Evolutionary conservation across 2,888 invertebrate genomes (phyloP).

Genomic region (Brachypalpus laphriformis): DNA sequence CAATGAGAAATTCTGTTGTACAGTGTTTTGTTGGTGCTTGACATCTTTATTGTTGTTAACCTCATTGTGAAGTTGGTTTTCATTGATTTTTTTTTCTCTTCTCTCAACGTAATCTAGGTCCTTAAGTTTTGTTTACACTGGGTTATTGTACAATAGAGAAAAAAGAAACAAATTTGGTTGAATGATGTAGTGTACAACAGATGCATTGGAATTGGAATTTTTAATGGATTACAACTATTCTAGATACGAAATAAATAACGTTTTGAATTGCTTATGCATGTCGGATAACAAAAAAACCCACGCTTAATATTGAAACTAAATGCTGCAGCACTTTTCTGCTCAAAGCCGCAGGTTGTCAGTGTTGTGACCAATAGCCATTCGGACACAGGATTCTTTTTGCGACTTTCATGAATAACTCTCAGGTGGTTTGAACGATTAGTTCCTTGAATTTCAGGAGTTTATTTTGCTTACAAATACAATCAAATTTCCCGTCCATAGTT

Average conservation of each 20-base stretch:
- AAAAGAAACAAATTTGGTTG: background rate
- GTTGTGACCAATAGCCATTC: too few relatives aligned
- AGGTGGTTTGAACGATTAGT: too few relatives aligned
- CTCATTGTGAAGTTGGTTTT: slow-evolving; percentile 23
- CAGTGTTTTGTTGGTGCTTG: slow-evolving; percentile 39
- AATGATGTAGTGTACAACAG: background rate
- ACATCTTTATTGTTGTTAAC: slow-evolving; percentile 54
- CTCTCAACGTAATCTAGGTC: background rate
- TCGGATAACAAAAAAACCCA: too few relatives aligned
- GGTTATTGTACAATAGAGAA: slow-evolving; percentile 6
- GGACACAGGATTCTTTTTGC: too few relatives aligned
- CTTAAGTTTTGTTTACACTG: slow-evolving; percentile 31
- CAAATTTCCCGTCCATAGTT: too few relatives aligned
- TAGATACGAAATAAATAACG: background rate
- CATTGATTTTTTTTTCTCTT: slow-evolving; percentile 40
- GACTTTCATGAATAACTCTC: too few relatives aligned
- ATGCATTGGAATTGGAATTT: background rate
- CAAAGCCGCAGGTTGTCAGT: too few relatives aligned
- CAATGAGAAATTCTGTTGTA: slow-evolving; percentile 5
- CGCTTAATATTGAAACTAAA: too few relatives aligned
- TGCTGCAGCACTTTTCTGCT: too few relatives aligned
- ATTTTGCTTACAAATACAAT: too few relatives aligned
- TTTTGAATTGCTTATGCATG: background rate
- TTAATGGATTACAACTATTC: background rate
- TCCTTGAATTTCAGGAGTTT: too few relatives aligned